Percentiles rank a stretch among this genome's conserved stretches.
Conservation (phyloP, 2,113 vertebrate genomes). For the Paracanthobrama guichenoti region DNA sequence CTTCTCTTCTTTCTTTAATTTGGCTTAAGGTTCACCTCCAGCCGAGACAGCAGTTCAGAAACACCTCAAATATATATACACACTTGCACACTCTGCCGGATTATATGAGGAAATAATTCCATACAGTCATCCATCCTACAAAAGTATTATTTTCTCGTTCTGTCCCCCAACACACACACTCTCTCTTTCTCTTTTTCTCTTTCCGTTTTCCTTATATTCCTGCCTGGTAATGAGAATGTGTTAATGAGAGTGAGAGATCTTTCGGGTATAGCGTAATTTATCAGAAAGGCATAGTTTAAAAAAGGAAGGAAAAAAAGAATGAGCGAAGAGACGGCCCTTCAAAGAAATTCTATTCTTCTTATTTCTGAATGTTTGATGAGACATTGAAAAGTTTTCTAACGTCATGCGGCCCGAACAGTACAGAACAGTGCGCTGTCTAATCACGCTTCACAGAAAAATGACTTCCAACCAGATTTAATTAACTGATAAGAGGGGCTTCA, state of each 20-base stretch:
- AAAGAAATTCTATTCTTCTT: constrained; percentile 85
- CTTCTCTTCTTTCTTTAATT: constrained; percentile 40
- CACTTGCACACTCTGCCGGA: background rate
- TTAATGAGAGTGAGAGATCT: constrained; percentile 82
- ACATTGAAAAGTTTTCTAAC: constrained; percentile 83
- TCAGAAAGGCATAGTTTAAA: constrained; percentile 76
- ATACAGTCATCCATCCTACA: constrained; percentile 42
- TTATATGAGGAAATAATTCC: constrained; percentile 48
- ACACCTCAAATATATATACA: constrained; percentile 24
- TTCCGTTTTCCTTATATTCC: constrained; percentile 61
- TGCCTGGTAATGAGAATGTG: constrained; percentile 79
- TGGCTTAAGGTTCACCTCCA: constrained; percentile 35
- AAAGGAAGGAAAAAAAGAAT: constrained; percentile 55
- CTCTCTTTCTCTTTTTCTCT: constrained; percentile 27
- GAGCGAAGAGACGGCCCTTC: constrained; percentile 68
- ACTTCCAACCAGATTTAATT: constrained; percentile 87
- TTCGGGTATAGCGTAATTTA: constrained; percentile 79
- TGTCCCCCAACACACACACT: constrained; percentile 10
- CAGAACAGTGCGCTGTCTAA: constrained; percentile 79
- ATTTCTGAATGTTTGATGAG: constrained; percentile 82
- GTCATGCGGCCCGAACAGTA: constrained; percentile 79
- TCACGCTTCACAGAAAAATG: constrained; percentile 79
- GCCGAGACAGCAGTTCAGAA: constrained; percentile 31
- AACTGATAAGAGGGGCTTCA: constrained; percentile 86
- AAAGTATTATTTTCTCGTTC: constrained; percentile 32